Percentiles rank a stretch among this genome's conserved stretches.
Evolutionary conservation across 2,113 vertebrate genomes (phyloP).

Genomic region (Tychaedon coryphoeus): DNA sequence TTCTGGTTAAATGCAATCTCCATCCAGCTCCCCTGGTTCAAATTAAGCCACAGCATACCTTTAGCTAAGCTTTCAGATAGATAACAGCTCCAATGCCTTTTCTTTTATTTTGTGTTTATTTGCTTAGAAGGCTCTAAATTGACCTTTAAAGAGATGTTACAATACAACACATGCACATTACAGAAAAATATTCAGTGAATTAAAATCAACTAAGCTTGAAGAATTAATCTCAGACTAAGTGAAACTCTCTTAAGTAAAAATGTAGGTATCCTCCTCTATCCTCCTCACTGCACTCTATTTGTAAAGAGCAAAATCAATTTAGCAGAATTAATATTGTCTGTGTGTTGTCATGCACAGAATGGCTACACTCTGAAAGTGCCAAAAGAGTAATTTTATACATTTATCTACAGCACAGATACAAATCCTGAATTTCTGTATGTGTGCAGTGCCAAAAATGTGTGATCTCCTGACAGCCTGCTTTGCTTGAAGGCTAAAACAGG

Average conservation of each 20-base stretch:
- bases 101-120: conserved; percentile 24
- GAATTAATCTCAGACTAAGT: neutral
- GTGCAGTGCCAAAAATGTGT: neutral
- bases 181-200: neutral
- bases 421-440: neutral
- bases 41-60: conserved; percentile 54
- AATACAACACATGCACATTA: neutral
- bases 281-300: neutral
- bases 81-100: neutral
- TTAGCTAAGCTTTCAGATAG: neutral
- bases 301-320: neutral
- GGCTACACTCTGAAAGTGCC: neutral
- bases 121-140: conserved; percentile 4
- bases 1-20: conserved; percentile 54
- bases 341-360: neutral
- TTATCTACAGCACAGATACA: neutral
- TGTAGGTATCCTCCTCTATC: neutral
- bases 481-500: neutral
- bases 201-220: neutral
- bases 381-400: neutral
- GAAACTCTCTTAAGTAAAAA: neutral
- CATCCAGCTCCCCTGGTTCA: conserved; percentile 49
- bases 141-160: conserved; percentile 8
- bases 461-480: neutral
- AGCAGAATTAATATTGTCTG: neutral